Evolutionary conservation across 35 echinoderm and acorn worm species (phyloP), one percentile per base, ranked within the genome.

Genomic region (Amphiura filiformis): DNA sequence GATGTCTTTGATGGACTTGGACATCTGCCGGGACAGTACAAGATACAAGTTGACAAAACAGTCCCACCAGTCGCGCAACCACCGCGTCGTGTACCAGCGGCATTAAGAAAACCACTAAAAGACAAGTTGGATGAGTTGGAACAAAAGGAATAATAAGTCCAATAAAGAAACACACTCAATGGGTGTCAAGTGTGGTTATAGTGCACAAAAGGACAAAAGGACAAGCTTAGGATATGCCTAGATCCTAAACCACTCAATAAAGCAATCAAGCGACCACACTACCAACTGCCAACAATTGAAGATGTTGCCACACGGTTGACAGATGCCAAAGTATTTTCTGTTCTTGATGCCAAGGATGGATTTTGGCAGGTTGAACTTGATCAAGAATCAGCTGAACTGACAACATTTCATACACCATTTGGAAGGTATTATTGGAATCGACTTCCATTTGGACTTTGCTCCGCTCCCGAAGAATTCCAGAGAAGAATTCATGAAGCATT

Each of bases 231-330:
- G 57, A 42, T 88, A 7, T 80, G 76, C 37, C 23, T 88, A 13
- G 31, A 88, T 38, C 86, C 38, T 39, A 88, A 39, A 76, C 84
- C 92, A 40, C 65, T 92, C 12, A 96, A 96, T 52, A 88, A 86
- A 84, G 90, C 78, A 35, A 40, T 96, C 15, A 87, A 86, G 70
- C 35, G 86, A 35, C 81, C 57, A 79, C 94, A 96, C 75, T 89
- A 89, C 38, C 86, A 82, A 13, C 86, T 96, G 87, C 36, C 82
- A 20, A 89, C 86, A 22, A 79, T 92, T 47, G 61, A 70, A 70
- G 61, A 70, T 15, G 61, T 70, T 2, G 7, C 61, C 1, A 26
- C 61, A 26, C 61, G 61, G 15, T 70, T 70, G 61, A 70, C 61
- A 5, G 61, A 70, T 70, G 61, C 61, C 61, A 70, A 70, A 30